phyloP scores from a whole-genome alignment of 2,888 invertebrate genomes.

The Folsomia manolachei region DNA sequence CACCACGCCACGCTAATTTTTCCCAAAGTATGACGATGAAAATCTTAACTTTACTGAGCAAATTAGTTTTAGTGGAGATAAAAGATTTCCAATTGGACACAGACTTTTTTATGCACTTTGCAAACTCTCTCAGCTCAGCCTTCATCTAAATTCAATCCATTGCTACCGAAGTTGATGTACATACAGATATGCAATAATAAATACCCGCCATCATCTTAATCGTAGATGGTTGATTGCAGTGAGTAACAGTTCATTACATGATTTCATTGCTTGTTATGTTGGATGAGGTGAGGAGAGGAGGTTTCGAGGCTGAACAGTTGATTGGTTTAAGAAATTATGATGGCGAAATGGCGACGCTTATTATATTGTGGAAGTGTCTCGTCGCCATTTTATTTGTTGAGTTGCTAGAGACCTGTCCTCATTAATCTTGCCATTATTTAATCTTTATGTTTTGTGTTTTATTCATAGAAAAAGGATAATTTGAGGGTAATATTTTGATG shows the following conservation, averaged over 20 bases:
- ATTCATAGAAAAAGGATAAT: no score
- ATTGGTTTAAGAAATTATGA: conserved; percentile 11
- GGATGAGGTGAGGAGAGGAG: no score
- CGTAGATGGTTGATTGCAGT: no score
- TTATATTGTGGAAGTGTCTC: not conserved
- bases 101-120: conserved; percentile 8
- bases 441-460: not conserved
- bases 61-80: conserved; percentile 23
- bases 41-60: conserved; percentile 15
- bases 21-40: conserved; percentile 16
- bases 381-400: conserved; percentile 2
- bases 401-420: not conserved
- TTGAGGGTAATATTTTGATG: no score
- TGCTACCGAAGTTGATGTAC: no score
- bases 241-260: no score
- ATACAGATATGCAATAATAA: no score
- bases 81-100: conserved; percentile 22
- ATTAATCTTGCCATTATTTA: not conserved
- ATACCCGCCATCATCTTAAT: no score
- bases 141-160: no score
- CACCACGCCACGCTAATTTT: conserved; percentile 14
- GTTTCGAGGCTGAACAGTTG: conserved; percentile 9
- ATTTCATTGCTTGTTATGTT: no score
- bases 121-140: not conserved
- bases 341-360: not conserved